Evolutionary conservation across 2,113 vertebrate genomes (phyloP).

Genomic region (Pachyramphus minor): DNA sequence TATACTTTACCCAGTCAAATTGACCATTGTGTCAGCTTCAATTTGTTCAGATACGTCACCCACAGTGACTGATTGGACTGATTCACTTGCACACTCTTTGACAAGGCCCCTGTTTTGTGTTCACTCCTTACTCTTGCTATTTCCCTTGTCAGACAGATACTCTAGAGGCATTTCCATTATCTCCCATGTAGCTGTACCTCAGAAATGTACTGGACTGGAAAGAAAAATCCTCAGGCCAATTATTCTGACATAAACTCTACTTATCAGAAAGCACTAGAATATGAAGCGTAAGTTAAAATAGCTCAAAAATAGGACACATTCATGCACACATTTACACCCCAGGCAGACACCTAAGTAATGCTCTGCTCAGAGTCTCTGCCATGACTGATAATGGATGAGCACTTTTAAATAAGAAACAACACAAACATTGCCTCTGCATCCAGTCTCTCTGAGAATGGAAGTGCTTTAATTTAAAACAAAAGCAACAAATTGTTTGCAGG

Average conservation of each 20-base stretch:
- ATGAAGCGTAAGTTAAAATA: constrained; percentile 48
- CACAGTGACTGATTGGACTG: constrained; percentile 1
- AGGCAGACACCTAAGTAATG: not conserved
- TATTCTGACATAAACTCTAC: constrained; percentile 63
- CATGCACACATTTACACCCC: not conserved
- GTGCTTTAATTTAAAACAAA: constrained; percentile 2
- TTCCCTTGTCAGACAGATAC: constrained; percentile 46
- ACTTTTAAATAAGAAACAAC: not conserved
- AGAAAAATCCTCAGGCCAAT: constrained; percentile 50
- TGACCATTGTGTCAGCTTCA: constrained; percentile 31
- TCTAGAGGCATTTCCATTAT: constrained; percentile 46
- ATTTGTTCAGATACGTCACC: constrained; percentile 10
- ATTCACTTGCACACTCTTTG: constrained; percentile 12
- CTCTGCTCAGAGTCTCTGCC: not conserved
- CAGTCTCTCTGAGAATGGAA: not conserved
- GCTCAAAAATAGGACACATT: constrained; percentile 23
- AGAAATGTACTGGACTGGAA: constrained; percentile 57
- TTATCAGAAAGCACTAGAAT: constrained; percentile 60
- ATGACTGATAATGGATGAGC: not conserved
- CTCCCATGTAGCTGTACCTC: constrained; percentile 42
- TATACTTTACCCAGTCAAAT: constrained; percentile 31
- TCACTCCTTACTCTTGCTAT: constrained; percentile 14
- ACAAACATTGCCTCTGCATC: not conserved
- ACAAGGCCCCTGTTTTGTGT: constrained; percentile 47
- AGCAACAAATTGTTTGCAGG: not conserved